phyloP scores from a whole-genome alignment of 2,113 vertebrate genomes.

The Myiozetetes cayanensis region DNA sequence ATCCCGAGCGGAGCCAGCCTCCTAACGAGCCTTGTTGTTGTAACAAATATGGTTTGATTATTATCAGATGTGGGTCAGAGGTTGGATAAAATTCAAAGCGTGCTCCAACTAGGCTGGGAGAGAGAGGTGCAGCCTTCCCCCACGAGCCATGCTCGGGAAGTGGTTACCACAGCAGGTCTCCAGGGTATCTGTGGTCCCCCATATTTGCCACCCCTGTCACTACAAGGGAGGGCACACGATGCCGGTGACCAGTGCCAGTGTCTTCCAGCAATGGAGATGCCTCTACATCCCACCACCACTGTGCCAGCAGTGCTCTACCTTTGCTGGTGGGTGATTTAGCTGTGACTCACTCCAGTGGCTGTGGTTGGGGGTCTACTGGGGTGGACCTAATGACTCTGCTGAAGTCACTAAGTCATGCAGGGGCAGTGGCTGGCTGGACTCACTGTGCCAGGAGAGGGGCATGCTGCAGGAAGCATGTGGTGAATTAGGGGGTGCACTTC shows the following conservation, averaged over 20 bases:
- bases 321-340: accelerated
- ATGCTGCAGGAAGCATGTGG: neutral
- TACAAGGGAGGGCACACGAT: accelerated
- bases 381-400: accelerated
- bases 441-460: neutral
- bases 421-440: neutral
- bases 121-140: neutral
- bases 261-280: neutral
- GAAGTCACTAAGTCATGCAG: neutral
- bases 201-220: neutral
- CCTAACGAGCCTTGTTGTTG: conserved; percentile 68
- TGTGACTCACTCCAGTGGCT: accelerated
- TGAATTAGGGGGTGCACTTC: neutral
- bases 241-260: neutral
- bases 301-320: neutral
- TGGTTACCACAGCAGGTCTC: neutral
- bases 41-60: conserved; percentile 70
- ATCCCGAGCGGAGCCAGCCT: conserved; percentile 54
- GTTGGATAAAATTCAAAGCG: conserved; percentile 54
- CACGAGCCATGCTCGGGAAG: neutral
- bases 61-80: conserved; percentile 70
- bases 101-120: conserved; percentile 14
- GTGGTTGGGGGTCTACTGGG: neutral
- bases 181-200: neutral
- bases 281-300: neutral